Evolutionary conservation across 2,113 vertebrate species (phyloP).

Genomic region (Mastomys natalensis): DNA sequence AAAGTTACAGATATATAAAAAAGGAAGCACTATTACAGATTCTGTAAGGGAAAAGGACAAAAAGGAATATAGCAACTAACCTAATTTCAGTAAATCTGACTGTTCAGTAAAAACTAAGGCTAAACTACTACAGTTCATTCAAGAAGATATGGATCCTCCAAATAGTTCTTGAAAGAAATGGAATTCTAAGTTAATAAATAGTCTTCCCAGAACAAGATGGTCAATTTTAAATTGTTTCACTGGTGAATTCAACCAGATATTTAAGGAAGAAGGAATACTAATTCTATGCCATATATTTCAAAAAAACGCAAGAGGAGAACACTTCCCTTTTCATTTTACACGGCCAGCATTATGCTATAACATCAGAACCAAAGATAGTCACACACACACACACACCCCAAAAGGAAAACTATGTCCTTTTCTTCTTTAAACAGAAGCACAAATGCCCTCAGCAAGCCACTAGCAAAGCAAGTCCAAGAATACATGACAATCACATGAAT

Average conservation of each 20-base stretch:
- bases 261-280: slow-evolving; percentile 47
- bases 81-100: slow-evolving; percentile 3
- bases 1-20: slow-evolving; percentile 16
- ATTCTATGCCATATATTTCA: background rate
- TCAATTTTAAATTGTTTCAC: background rate
- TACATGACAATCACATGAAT: slow-evolving; percentile 14
- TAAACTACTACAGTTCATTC: background rate
- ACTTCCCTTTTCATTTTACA: slow-evolving; percentile 50
- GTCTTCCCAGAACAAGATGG: background rate
- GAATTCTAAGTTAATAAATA: slow-evolving; percentile 20
- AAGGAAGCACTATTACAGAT: background rate
- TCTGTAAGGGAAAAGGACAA: slow-evolving; percentile 9
- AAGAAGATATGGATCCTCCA: background rate
- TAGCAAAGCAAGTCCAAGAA: slow-evolving; percentile 42
- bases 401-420: slow-evolving; percentile 15
- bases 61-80: slow-evolving; percentile 5
- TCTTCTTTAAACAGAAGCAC: slow-evolving; percentile 3
- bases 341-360: slow-evolving; percentile 43
- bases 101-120: background rate
- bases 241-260: background rate
- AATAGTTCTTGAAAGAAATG: background rate
- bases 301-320: slow-evolving; percentile 48
- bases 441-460: slow-evolving; percentile 61
- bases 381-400: background rate
- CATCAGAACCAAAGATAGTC: slow-evolving; percentile 57